Evolutionary conservation across 2,113 vertebrate genomes (phyloP), one percentile per base, ranked within the genome.

Genomic region (Apodemus speciosus): DNA sequence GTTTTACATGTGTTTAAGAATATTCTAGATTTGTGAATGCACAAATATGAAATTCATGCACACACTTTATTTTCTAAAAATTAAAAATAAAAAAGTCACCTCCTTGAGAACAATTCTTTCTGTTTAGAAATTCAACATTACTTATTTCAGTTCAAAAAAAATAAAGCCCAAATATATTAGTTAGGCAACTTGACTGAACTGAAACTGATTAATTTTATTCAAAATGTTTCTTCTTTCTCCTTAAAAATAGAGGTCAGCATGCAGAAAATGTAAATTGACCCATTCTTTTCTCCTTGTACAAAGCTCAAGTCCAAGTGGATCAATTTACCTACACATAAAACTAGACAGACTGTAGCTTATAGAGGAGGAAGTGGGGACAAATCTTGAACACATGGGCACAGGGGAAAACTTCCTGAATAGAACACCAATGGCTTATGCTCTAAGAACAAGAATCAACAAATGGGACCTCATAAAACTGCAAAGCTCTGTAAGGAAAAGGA

Each of bases 21-120:
- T 62, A 91, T 64, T 35, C 20, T 20, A 77, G 15, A 76, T 20
- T 7, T 32, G 18, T 77, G 51, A 62, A 76, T 49, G 32, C 3
- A 30, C 27, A 79, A 85, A 53, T 43, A n/a, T 53, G 4, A 53
- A 86, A 85, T 81, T 53, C 23, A 14, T 75, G 8, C 11, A 87
- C 6, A 62, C 4, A 85, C 49, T 79, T 84, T 16, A 85, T 72
- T 88, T 81, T 77, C 75, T 66, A 25, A 68, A 75, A 85, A 35
- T 9, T 15, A 79, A 71, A 85, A 93, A 92, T 62, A 95, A 77
- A 56, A 86, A 10, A 46, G 71, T 20, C 14, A 80, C 56, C 38
- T 73, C 58, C 60, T 90, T 96, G 30, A 73, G 25, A 90, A 38
- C 73, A 69, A 66, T 69, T 93, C 11, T 92, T 79, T 90, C 76